Conservation (phyloP, 2,113 vertebrate species). For the Suncus etruscus region DNA sequence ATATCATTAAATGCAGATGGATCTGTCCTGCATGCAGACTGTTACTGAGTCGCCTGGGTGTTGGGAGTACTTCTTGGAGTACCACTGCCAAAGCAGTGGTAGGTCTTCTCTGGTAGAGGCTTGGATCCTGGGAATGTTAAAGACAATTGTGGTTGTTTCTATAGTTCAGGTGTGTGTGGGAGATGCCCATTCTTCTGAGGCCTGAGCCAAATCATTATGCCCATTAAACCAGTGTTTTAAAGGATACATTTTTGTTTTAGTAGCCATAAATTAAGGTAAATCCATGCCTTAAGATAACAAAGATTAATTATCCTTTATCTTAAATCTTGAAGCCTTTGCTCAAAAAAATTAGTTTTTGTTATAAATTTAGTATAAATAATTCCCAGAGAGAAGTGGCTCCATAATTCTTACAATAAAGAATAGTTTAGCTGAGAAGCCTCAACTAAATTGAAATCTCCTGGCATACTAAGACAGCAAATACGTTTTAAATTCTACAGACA, state of each 20-base stretch:
- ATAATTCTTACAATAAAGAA: conserved; percentile 39
- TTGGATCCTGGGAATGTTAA: no score
- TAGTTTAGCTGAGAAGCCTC: background rate
- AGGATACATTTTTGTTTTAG: conserved; percentile 13
- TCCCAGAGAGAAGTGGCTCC: background rate
- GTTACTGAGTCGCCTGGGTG: no score
- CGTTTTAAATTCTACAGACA: background rate
- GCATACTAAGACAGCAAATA: no score
- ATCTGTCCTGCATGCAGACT: no score
- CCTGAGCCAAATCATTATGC: no score
- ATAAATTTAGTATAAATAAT: background rate
- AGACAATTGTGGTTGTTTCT: no score
- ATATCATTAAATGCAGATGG: no score
- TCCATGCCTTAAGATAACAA: background rate
- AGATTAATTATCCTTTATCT: background rate
- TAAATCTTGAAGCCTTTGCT: background rate
- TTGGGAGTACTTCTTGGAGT: no score
- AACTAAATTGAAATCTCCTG: background rate
- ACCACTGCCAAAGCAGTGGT: no score
- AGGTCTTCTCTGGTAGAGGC: no score
- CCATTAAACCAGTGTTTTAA: background rate
- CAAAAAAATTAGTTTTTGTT: background rate
- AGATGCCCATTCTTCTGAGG: no score
- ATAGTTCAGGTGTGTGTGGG: no score
- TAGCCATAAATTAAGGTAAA: conserved; percentile 44